Conservation (phyloP, 2,113 vertebrate species). For the Alexandromys fortis region DNA sequence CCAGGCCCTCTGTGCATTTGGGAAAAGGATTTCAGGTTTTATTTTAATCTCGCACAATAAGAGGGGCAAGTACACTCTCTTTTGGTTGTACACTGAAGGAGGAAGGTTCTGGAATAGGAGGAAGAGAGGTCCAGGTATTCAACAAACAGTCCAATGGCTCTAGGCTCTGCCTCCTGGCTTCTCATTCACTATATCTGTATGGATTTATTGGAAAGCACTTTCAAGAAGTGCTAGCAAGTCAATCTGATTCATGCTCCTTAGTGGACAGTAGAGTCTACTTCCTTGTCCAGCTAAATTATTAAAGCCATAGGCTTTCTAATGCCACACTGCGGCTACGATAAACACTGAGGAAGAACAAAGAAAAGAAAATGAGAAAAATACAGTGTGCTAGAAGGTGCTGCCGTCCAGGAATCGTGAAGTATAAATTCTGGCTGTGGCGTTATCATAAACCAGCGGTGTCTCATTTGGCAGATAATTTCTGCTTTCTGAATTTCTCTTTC, state of each 20-base stretch:
- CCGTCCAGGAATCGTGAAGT: neutral
- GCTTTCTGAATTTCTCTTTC: neutral
- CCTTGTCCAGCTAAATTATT: conserved; percentile 80
- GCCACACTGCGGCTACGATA: conserved; percentile 72
- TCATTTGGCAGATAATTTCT: conserved; percentile 17
- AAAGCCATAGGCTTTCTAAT: conserved; percentile 65
- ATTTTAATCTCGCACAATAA: conserved; percentile 34
- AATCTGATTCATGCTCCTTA: conserved; percentile 69
- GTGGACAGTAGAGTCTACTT: conserved; percentile 75
- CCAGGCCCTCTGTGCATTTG: conserved; percentile 42
- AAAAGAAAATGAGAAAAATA: neutral
- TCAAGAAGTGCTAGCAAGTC: conserved; percentile 84
- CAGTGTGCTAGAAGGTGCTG: neutral
- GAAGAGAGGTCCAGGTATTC: conserved; percentile 40
- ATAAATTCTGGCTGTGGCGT: neutral
- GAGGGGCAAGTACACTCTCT: neutral
- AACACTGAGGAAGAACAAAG: conserved; percentile 54
- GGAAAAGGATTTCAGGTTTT: conserved; percentile 22
- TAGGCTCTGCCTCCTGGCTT: conserved; percentile 67
- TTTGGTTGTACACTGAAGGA: neutral
- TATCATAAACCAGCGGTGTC: neutral
- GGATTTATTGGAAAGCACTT: conserved; percentile 82
- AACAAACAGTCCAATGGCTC: conserved; percentile 55
- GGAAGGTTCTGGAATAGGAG: neutral
- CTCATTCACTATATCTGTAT: conserved; percentile 72